phyloP scores from a whole-genome alignment of 2,113 vertebrate genomes.

The Lagopus muta region DNA sequence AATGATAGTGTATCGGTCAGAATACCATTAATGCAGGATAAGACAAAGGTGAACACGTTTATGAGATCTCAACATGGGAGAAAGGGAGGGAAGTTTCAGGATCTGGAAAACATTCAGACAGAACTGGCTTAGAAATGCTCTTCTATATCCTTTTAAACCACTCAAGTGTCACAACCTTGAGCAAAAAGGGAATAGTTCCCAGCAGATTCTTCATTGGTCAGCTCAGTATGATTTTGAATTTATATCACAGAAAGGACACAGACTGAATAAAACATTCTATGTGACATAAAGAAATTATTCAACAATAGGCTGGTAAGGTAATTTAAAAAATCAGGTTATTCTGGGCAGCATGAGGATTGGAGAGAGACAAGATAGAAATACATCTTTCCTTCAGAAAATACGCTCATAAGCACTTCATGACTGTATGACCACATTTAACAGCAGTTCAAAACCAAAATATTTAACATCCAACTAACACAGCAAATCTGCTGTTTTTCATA shows the following conservation, averaged over 20 bases:
- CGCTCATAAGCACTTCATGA: not conserved
- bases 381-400: not conserved
- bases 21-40: not conserved
- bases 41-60: not conserved
- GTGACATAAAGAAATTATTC: not conserved
- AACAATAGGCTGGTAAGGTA: not conserved
- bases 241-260: not conserved
- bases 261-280: not conserved
- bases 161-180: not conserved
- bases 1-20: not conserved
- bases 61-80: not conserved
- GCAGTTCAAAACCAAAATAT: not conserved
- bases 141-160: not conserved
- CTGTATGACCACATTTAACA: not conserved
- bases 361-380: not conserved
- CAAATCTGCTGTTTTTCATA: not conserved
- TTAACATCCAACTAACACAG: not conserved
- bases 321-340: not conserved
- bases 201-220: not conserved
- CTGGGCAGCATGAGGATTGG: accelerated
- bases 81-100: not conserved
- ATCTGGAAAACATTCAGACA: not conserved
- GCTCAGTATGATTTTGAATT: not conserved
- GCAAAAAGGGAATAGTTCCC: not conserved
- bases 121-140: not conserved